Evolutionary conservation across 1,140 invertebrate genomes (phyloP), one percentile per base, ranked within the genome.

Genomic region (Caenorhabditis inopinata): DNA sequence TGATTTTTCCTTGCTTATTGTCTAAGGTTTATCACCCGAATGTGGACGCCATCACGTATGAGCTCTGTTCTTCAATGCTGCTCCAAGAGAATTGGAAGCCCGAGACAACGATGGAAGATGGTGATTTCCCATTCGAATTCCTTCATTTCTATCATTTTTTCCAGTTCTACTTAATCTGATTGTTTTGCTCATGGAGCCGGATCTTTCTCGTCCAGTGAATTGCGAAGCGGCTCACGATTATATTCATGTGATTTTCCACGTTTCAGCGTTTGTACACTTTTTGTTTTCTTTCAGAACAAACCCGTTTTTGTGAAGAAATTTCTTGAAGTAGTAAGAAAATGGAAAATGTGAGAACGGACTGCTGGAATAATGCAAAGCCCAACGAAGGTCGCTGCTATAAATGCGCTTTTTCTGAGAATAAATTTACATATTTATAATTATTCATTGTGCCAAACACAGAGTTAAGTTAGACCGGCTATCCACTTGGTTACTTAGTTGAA

Each of bases 41-140:
- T 68, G 32, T 68, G 2, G 58, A 68, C 21, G 29, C 58, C 4
- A 9, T 11, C 2, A 42, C 25, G 9, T 27, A 42, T 42, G 58
- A 68, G 32, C 16, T 68, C 5, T 68, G 58, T 21, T 68, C 58
- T n/a, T 18, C 58, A 9, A 68, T 38, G 29, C 32, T 68, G 1
- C 32, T 68, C 11, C 58, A 68, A 25, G 58, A 68, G 58, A 68
- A 68, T 68, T 68, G 58, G 58, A 68, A 68, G 23, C 58, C 58
- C 3, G 58, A 38, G 16, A 68, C 58, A 1, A 68, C 58, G 4
- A 68, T 68, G 32, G 58, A 68, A 42, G 58, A 68, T 21, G 32
- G 51, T 58, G 6, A 16, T 14, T 51, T 42, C 38, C 38, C 38
- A 42, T n/a, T n/a, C n/a, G n/a, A 42, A 42, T 42, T 42, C 14